Evolutionary conservation across 2,888 invertebrate genomes (phyloP), one percentile per base, ranked within the genome.

Genomic region (Dusona sp.): DNA sequence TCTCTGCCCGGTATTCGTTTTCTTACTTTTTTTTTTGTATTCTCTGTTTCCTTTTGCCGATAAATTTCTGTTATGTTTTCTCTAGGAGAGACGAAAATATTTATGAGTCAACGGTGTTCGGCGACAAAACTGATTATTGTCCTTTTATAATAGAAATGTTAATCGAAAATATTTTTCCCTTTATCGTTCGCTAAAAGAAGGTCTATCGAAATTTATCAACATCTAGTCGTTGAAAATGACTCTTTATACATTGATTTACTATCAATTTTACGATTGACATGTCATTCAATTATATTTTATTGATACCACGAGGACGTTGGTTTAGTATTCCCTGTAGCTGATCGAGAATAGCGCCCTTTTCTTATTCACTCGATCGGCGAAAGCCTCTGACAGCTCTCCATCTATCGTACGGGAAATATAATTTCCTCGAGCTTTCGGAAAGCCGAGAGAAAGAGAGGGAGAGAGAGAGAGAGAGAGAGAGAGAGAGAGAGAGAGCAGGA

Each of bases 391-490:
- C 79, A 79, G 64, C 54, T 77, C 68, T 73, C 65, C 57, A 75
- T 83, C 77, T 67, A 25, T 65, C 48, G 38, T 22, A 51, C 48
- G 42, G 75, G 36, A 79, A 77, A 79, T 83, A 80, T 83, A 73
- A 86, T 86, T 83, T 86, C 77, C 80, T 13, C 80, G 77, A 72
- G 64, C 54, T 29, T 67, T 77, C 70, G 72, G 48, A 61, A 36
- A 29, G 65, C 51, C 6, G n/a, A 75, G 79, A 42, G 64, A 42
- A 25, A 45, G 29, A 64, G 22, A 57, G 45, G 45, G n/a, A 25
- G 54, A 29, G 57, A 67, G 9, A 33, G 36, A 29, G 67, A 51
- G 29, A 22, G 54, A 36, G 11, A 36, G 36, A 29, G 33, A 45
- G 42, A 67, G 57, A 74, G 29, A 13, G 51, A 64, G 36, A 45